Conservation (phyloP, 1,140 invertebrate genomes). For the Pseudomyrmex pallidus region DNA sequence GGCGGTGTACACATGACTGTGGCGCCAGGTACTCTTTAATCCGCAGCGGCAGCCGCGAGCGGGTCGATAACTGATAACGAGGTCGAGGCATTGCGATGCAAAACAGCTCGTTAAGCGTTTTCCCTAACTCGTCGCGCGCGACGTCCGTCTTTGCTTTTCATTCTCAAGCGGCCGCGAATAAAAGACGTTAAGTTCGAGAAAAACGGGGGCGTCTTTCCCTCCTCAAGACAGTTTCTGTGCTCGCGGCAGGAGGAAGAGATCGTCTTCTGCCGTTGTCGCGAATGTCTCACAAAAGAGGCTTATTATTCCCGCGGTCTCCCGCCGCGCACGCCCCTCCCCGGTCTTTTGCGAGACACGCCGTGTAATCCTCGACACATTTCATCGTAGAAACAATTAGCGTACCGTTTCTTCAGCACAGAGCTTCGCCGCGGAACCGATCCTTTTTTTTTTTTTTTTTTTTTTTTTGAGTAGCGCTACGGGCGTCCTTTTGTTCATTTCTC, state of each 20-base stretch:
- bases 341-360: slow-evolving; percentile 13
- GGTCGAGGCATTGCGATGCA: slow-evolving; percentile 82
- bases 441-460: no score
- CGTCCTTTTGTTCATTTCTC: slow-evolving; percentile 19
- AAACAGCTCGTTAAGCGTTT: slow-evolving; percentile 82
- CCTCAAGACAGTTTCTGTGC: slow-evolving; percentile 25
- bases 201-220: slow-evolving; percentile 2
- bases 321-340: slow-evolving; percentile 10
- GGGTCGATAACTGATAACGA: slow-evolving; percentile 83
- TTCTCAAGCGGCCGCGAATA: slow-evolving; percentile 44
- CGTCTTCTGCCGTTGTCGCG: slow-evolving; percentile 23
- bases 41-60: slow-evolving; percentile 59
- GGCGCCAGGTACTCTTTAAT: slow-evolving; percentile 72
- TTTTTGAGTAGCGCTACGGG: slow-evolving; percentile 14
- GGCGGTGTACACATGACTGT: slow-evolving; percentile 49
- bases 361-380: slow-evolving; percentile 72
- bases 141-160: slow-evolving; percentile 60
- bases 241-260: not conserved
- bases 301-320: slow-evolving; percentile 71
- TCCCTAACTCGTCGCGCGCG: slow-evolving; percentile 70
- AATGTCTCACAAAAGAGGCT: slow-evolving; percentile 42
- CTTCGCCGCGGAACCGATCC: not conserved
- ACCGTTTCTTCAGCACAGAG: not conserved
- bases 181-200: slow-evolving; percentile 60
- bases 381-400: slow-evolving; percentile 62